Evolutionary conservation across 1,140 invertebrate species (phyloP).

Genomic region (Sitobion miscanthi): DNA sequence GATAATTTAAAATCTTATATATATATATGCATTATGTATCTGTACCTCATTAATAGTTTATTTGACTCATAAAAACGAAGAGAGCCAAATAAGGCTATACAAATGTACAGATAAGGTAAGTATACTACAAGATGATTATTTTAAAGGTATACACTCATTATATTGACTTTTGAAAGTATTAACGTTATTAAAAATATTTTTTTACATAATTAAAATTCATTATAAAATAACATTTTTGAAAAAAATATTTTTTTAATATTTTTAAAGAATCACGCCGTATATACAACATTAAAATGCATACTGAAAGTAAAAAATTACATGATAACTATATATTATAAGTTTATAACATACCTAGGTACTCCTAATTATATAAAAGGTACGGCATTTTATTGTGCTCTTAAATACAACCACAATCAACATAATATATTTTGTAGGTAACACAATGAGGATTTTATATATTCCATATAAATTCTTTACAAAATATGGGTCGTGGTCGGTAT

Average conservation of each 20-base stretch:
- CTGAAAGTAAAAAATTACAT: not conserved
- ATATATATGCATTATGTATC: too few relatives aligned
- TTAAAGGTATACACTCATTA: not conserved
- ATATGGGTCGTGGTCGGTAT: not conserved
- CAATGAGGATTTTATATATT: constrained; percentile 1
- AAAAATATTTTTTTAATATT: not conserved
- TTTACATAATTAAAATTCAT: not conserved
- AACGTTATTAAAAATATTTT: not conserved
- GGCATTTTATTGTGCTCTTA: not conserved
- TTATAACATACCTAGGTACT: not conserved
- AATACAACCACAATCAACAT: not conserved
- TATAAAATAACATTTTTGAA: not conserved
- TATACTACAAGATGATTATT: not conserved
- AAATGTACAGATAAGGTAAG: not conserved
- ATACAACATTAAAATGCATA: not conserved
- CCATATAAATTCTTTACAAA: constrained; percentile 11
- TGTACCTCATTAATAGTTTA: not conserved
- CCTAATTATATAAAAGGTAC: constrained; percentile 5
- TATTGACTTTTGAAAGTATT: not conserved
- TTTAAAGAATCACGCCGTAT: not conserved
- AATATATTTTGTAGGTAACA: not conserved
- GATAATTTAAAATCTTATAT: not conserved
- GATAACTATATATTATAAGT: constrained; percentile 5
- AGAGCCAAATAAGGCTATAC: not conserved
- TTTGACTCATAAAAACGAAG: not conserved